A percentile compares a stretch with the other conserved stretches of the same genome.
These are phyloP conservation scores for Hypotaenidia philippensis DNA, from an alignment of 2,797 vertebrate genomes.

Conservation along the genomic window DNA sequence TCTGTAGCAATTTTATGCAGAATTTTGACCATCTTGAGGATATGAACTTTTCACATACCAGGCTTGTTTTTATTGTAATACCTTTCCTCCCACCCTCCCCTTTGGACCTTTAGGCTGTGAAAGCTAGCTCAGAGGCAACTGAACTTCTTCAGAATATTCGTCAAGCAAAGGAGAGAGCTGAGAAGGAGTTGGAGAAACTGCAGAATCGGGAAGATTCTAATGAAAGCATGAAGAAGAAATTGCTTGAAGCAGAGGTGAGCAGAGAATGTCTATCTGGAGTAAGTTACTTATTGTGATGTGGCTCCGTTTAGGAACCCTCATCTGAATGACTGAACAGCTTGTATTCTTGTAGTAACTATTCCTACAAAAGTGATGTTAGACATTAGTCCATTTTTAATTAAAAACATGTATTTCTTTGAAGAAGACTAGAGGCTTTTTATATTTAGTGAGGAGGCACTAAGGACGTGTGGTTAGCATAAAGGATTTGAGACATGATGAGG, in stretches of 20 bases:
- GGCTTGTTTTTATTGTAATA: not conserved
- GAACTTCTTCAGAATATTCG: slow-evolving; percentile 94
- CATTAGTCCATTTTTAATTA: not conserved
- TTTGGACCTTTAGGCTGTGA: slow-evolving; percentile 84
- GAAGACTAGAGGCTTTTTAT: not conserved
- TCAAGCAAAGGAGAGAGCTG: slow-evolving; percentile 91
- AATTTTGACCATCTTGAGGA: not conserved
- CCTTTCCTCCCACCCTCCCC: too few species aligned
- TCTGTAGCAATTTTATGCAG: not conserved
- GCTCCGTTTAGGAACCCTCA: not conserved
- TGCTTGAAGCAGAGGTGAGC: slow-evolving; percentile 93
- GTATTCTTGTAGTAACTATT: not conserved
- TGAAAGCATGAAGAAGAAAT: slow-evolving; percentile 93
- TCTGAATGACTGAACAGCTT: not conserved
- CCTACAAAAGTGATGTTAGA: not conserved
- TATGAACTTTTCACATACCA: not conserved
- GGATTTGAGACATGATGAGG: not conserved
- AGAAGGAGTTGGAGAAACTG: slow-evolving; percentile 93
- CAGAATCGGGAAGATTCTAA: slow-evolving; percentile 92
- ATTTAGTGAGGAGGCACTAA: not conserved
- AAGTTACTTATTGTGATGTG: not conserved
- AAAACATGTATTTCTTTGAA: not conserved
- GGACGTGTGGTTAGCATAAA: not conserved
- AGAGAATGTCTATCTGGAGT: not conserved
- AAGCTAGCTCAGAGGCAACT: slow-evolving; percentile 93